Conservation (phyloP, 1,140 invertebrate species). For the Bombus waltoni region DNA sequence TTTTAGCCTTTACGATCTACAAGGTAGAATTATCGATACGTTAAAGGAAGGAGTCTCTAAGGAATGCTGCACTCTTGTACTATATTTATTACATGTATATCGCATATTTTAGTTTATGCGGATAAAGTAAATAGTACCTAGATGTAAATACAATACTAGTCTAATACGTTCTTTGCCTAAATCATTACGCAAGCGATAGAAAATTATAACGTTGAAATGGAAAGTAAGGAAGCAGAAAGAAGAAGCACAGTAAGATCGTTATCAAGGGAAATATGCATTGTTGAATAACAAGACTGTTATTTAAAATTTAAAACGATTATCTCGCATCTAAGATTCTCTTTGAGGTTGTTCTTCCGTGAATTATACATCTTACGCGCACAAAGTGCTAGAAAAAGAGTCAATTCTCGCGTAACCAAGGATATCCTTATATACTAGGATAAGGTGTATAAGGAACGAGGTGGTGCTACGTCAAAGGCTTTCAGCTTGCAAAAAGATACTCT, state of each 20-base stretch:
- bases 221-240: not conserved
- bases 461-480: slow-evolving; percentile 2
- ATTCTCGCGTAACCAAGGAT: not conserved
- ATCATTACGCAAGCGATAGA: not conserved
- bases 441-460: not conserved
- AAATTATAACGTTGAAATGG: not conserved
- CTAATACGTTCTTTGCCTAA: not conserved
- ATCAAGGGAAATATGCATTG: no score
- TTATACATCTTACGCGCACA: not conserved
- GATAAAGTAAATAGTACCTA: not conserved
- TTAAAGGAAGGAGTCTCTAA: not conserved
- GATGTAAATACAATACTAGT: not conserved
- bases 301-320: not conserved
- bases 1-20: not conserved
- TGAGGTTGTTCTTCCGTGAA: not conserved
- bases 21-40: not conserved
- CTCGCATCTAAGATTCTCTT: not conserved
- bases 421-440: not conserved
- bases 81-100: not conserved
- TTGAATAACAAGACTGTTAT: not conserved
- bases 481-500: not conserved
- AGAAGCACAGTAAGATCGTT: no score
- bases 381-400: not conserved
- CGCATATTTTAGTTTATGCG: not conserved
- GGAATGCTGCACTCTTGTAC: not conserved